Conservation (phyloP, 2,113 vertebrate species). For the Macquaria ambigua region DNA sequence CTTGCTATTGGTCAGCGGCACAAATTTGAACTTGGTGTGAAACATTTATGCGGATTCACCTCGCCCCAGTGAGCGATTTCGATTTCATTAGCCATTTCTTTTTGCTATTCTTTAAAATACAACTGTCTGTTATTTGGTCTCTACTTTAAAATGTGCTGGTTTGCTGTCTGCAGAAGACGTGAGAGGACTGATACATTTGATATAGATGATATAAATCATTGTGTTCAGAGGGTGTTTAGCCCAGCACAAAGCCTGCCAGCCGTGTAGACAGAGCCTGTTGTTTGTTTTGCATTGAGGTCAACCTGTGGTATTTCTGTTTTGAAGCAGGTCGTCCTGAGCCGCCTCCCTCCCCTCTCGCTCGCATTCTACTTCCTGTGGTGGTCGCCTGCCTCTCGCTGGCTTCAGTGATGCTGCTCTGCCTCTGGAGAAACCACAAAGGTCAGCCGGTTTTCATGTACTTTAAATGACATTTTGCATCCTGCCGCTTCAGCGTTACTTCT, state of each 20-base stretch:
- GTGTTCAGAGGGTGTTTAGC: background rate
- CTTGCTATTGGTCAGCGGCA: no score
- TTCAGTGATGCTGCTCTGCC: background rate
- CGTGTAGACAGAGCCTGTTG: background rate
- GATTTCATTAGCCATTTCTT: no score
- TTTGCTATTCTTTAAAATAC: no score
- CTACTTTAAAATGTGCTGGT: no score
- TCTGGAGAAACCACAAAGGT: constrained; percentile 35
- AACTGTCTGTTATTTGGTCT: no score
- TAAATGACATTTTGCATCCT: background rate
- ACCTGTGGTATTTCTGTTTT: background rate
- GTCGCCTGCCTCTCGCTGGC: background rate
- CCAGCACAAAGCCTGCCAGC: background rate
- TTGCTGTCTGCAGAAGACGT: no score
- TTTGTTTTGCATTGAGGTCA: constrained; percentile 28
- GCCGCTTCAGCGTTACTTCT: background rate
- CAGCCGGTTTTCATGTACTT: background rate
- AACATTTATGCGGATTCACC: no score
- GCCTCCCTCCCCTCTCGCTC: accelerated
- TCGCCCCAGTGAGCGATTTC: no score
- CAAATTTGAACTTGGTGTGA: no score
- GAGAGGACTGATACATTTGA: no score
- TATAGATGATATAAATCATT: background rate
- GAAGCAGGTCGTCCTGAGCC: accelerated
- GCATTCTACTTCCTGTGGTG: constrained; percentile 27